Evolutionary conservation across 1,140 invertebrate species (phyloP), one percentile per base, ranked within the genome.

Genomic region (Uloborus diversus): DNA sequence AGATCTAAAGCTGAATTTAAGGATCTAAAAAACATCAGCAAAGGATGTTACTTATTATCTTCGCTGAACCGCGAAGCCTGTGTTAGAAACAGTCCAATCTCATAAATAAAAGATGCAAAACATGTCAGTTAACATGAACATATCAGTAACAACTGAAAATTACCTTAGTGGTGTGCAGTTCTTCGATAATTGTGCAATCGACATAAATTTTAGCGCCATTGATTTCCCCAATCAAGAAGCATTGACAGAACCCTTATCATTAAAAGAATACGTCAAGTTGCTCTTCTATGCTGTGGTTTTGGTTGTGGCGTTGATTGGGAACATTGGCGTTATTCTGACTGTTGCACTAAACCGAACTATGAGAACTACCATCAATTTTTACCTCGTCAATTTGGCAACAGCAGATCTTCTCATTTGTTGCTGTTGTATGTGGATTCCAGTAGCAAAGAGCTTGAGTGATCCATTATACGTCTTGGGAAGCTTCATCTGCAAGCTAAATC

Each of bases 401-500:
- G 87, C 87, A 28, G 87, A 88, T 81, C 75, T 88, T 0, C 70
- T 88, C 59, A 87, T 89, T 23, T 86, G 86, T 0, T 13, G 85
- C 2, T 86, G 85, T 23, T 89, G 88, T 59, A 89, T 88, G 86
- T 89, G 88, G 88, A 85, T 88, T 4, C 88, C 89, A 66, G 76
- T 89, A 59, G 86, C 88, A 3, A 84, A 85, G 17, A 82, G 86
- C 56, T 65, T 87, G 14, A 85, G 84, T 0, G 47, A 84, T 23
- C 85, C 85, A 2, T 53, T 83, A n/a, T 87, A 84, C 75, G 82
- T 86, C 0, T 81, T 89, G 1, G 88, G 88, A 1, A 85, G 84
- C 1, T 86, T 88, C 81, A 83, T 89, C 70, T 89, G 89, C 84
- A 88, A 88, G 80, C 85, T 89, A 53, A 88, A 89, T 79, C 85